Conservation (phyloP, 64 coral and sea anemone species). For the Actinia equina region DNA sequence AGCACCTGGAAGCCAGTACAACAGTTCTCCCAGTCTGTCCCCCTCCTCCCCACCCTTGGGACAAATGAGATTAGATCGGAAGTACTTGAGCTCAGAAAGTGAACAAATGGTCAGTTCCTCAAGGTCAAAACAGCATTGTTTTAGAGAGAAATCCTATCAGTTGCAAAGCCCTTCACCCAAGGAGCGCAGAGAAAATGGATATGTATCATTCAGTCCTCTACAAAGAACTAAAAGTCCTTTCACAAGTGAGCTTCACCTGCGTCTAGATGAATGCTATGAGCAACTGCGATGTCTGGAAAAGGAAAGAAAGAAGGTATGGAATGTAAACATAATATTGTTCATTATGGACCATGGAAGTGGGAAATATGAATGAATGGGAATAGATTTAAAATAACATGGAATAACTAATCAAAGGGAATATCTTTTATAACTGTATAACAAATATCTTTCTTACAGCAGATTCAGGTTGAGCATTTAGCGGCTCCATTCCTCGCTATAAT, state of each 20-base stretch:
- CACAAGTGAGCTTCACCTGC: slow-evolving; percentile 74
- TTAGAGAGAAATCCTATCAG: neutral
- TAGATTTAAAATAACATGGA: too few species aligned
- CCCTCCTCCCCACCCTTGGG: slow-evolving; percentile 79
- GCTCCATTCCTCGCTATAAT: too few species aligned
- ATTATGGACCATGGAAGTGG: too few species aligned
- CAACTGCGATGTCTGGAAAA: slow-evolving; percentile 85
- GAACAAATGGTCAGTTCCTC: neutral
- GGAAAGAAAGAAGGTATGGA: slow-evolving; percentile 80
- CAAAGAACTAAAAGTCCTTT: slow-evolving; percentile 60
- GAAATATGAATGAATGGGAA: too few species aligned
- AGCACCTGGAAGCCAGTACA: slow-evolving; percentile 44
- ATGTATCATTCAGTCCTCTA: slow-evolving; percentile 37
- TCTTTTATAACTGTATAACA: too few species aligned
- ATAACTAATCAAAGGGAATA: too few species aligned
- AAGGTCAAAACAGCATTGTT: slow-evolving; percentile 2
- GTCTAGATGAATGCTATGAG: slow-evolving; percentile 96
- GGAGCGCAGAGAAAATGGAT: slow-evolving; percentile 42
- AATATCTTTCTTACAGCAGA: too few species aligned
- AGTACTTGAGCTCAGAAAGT: slow-evolving; percentile 36
- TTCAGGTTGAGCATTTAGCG: too few species aligned
- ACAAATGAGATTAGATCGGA: slow-evolving; percentile 37
- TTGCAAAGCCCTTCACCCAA: slow-evolving; percentile 1
- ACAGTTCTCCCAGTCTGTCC: slow-evolving; percentile 85
- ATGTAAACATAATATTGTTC: too few species aligned